Base-by-base conservation (phyloP, 2,797 vertebrate genomes). In the Pteropus rufus region DNA sequence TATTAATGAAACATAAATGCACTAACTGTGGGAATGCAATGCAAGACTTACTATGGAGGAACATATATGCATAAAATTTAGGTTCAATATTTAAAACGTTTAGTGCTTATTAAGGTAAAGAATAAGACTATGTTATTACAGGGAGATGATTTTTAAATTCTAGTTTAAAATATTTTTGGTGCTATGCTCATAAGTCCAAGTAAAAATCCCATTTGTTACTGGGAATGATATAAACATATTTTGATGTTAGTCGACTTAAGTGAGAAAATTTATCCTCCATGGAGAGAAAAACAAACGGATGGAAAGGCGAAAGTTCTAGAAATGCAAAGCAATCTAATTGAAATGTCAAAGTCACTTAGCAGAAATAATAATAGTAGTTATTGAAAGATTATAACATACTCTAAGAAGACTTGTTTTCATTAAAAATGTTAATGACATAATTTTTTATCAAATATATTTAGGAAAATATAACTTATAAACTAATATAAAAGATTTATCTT, bases 401-500 rank as follows among this genome's bases (percentile, higher is more conserved):
- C 44, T 70, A 46, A 64, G 31, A 83, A 39, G 12, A 10, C 11
- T 62, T 72, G 24, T 80, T 81, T 88, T 79, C n/a, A 84, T 95
- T 92, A 81, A 49, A 91, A 96, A 84, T 88, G 19, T 76, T 84
- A 90, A 93, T 62, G 54, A 54, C 2, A 62, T 60, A 10, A 92
- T 75, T 46, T 67, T 95, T 90, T 41, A 58, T 60, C 14, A 77
- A 72, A 52, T 31, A 31, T 12, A 24, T 41, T 39, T 81, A 10
- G 60, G 46, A 96, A 81, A 95, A 46, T 46, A 15, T 15, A 46
- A 15, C 46, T 46, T 46, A 46, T 46, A 46, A 46, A 46, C 46
- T 46, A 46, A 46, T 46, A 46, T 46, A 12, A 46, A 46, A 46
- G 46, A 46, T 46, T 46, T 46, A 12, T 46, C 46, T 46, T 46